Evolutionary conservation across 1,140 invertebrate genomes (phyloP), one percentile per base, ranked within the genome.

Genomic region (Micrasema longulum): DNA sequence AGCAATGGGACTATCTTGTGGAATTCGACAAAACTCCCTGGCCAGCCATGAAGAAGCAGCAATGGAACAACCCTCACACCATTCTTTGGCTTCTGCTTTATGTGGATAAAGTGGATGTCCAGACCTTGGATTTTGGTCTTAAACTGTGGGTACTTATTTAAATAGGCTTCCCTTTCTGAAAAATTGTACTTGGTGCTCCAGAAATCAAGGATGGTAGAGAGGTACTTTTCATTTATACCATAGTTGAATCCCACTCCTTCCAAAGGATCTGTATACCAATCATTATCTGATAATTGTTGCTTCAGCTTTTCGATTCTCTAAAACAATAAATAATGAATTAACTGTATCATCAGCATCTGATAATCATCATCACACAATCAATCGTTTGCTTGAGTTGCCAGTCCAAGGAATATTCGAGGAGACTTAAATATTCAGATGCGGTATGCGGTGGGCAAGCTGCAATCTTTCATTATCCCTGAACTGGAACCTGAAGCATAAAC

Each of bases 11-110:
- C 90, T 0, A 95, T 85, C 77, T 94, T 91, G 73, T 93, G 92
- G 79, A 96, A 97, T 80, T 97, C 95, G 9, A 92, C 85, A 1
- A 97, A 86, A 0, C 93, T 94, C 23, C 96, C 95, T 1, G 96
- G 96, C 96, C 95, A 98, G 12, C 96, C 95, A 78, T 97, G 95
- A 3, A 95, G 76, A 1, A 97, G 20, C 0, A 97, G 77, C 18
- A 96, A 47, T 0, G 93, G 93, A 2, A 92, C 72, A 0, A 94
- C 86, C 16, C 82, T 88, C 16, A 78, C 20, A 47, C 74, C 31
- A 31, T 31, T 74, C 4, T 12, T 26, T 0, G 50, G 20, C 35
- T 52, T 66, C 26, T 67, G 78, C 26, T 78, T 53, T 0, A 87
- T 86, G 71, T 90, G 89, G 16, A 93, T 85, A 75, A 88, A 94